Base-by-base conservation (phyloP, 2,113 vertebrate genomes). In the Phalacrocorax pelagicus region DNA sequence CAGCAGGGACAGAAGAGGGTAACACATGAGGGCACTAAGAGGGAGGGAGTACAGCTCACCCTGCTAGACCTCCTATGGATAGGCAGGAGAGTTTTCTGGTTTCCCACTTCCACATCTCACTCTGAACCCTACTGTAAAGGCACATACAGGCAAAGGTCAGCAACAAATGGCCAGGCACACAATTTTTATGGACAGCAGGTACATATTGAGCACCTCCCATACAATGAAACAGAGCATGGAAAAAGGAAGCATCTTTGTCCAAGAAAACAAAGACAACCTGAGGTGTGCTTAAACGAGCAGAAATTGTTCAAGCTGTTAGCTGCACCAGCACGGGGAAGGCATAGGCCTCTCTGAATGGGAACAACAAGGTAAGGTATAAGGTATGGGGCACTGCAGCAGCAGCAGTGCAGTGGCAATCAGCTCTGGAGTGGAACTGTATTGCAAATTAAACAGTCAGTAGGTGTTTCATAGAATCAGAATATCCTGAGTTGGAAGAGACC, bases 91-190 rank as follows among this genome's bases (percentile, higher is more conserved):
- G 42, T 32, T 36, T 70, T 42, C 42, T 78, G 19, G 16, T 67
- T 81, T 59, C 21, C 9, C 38, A 72, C 16, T 42, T 72, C 34
- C 42, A 23, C 3, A 4, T 42, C 51, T 38, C 5, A 3, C 36
- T 70, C 73, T 36, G 46, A 87, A 3, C 24, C 24, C 69, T 58
- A 38, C 36, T 42, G 34, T 38, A 54, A 85, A 58, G 38, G 54
- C 61, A 44, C 38, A 69, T 29, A 63, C 8, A 29, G 27, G 54
- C 18, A 40, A 52, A 82, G 38, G 16, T 38, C 66, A 81, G 18
- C 27, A 32, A 55, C n/a, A 55, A 46, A 40, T 14, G 11, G 20
- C 12, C 0, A 0, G 23, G 46, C 23, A 36, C 8, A 10, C 0
- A 1, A 57, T 46, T 75, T 75, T 22, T 40, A 15, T 17, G 40